A percentile compares a stretch with the other conserved stretches of the same genome.
phyloP scores from a whole-genome alignment of 2,888 invertebrate genomes.

The Trichogramma evanescens region DNA sequence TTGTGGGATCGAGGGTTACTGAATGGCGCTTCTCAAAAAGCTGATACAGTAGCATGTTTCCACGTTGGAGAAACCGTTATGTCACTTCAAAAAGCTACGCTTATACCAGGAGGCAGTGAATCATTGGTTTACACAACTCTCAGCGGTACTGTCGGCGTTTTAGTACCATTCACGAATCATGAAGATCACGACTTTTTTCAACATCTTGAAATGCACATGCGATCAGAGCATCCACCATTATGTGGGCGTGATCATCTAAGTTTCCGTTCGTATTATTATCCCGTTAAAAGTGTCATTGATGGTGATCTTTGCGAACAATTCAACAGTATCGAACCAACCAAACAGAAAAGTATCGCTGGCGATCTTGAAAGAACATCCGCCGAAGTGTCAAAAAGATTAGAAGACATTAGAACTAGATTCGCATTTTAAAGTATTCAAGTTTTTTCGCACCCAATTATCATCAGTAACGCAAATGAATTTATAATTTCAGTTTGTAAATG shows the following conservation, averaged over 20 bases:
- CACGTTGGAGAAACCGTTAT: slow-evolving; percentile 94
- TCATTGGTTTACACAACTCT: slow-evolving; percentile 93
- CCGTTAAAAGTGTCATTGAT: slow-evolving; percentile 96
- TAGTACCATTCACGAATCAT: slow-evolving; percentile 89
- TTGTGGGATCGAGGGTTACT: slow-evolving; percentile 89
- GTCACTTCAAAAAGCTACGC: slow-evolving; percentile 89
- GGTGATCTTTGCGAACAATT: slow-evolving; percentile 99
- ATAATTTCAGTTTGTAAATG: too few species aligned
- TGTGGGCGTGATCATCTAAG: slow-evolving; percentile 97
- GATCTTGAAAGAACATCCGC: slow-evolving; percentile 93
- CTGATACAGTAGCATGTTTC: slow-evolving; percentile 86
- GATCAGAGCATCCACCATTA: slow-evolving; percentile 91
- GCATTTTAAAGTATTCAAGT: slow-evolving; percentile 70
- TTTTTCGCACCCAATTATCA: neutral
- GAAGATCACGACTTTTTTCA: slow-evolving; percentile 99
- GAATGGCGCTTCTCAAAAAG: slow-evolving; percentile 96
- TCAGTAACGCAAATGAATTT: neutral
- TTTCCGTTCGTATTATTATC: slow-evolving; percentile 94
- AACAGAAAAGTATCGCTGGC: slow-evolving; percentile 90
- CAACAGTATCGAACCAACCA: slow-evolving; percentile 85
- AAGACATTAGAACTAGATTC: slow-evolving; percentile 96
- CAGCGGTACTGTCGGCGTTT: slow-evolving; percentile 87
- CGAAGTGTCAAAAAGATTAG: slow-evolving; percentile 96
- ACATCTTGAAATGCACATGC: slow-evolving; percentile 99
- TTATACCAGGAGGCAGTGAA: slow-evolving; percentile 96